phyloP scores from a whole-genome alignment of 92 coral and sea anemone genomes.

The Umimayanthus chanpuru region DNA sequence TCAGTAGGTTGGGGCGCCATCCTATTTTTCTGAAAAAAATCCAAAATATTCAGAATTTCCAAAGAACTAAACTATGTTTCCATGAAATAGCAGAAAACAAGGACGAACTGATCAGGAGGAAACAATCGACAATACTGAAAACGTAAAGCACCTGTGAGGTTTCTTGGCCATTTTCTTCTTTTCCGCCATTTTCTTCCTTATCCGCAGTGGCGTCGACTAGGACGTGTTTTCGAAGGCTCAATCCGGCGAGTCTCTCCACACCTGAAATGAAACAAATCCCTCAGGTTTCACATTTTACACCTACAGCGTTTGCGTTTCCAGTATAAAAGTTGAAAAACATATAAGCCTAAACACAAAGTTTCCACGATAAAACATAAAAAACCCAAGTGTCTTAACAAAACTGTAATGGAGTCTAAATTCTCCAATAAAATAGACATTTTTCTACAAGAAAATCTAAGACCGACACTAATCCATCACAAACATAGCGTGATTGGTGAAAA shows the following conservation, averaged over 20 bases:
- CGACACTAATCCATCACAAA: no score
- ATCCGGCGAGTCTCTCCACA: conserved; percentile 79
- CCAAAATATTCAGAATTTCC: neutral
- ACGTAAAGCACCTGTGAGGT: neutral
- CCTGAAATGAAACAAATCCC: conserved; percentile 48
- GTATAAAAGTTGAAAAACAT: no score
- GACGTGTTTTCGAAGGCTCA: conserved; percentile 73
- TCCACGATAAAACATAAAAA: no score
- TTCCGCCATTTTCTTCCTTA: conserved; percentile 26
- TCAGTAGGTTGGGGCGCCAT: neutral
- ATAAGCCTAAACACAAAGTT: no score
- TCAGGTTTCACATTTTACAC: no score
- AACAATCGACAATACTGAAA: neutral
- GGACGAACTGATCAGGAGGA: no score
- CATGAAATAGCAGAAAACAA: neutral
- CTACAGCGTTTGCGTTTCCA: no score
- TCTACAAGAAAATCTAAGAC: no score
- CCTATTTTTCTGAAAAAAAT: neutral
- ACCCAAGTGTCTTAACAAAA: no score
- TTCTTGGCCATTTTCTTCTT: neutral
- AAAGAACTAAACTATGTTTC: neutral
- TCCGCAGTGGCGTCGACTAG: conserved; percentile 69
- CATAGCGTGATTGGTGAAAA: no score
- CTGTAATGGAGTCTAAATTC: no score
- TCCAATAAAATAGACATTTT: no score